Conservation (phyloP, 1,140 invertebrate genomes). For the Orchesella cincta region DNA sequence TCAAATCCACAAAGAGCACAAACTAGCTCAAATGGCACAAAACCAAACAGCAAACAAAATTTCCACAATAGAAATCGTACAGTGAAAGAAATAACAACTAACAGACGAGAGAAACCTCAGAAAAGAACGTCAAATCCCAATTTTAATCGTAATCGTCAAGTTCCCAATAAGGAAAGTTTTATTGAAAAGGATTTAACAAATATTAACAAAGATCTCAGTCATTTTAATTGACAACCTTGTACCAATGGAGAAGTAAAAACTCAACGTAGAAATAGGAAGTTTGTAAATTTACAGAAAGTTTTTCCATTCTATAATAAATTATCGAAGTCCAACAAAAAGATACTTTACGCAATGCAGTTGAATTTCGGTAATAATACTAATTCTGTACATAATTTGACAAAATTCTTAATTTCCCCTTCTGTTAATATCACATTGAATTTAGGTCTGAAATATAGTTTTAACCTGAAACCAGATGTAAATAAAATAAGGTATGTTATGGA, state of each 20-base stretch:
- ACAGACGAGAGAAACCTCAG: no score
- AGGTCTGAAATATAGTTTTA: not conserved
- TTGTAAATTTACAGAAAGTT: not conserved
- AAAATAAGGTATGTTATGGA: not conserved
- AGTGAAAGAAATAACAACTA: not conserved
- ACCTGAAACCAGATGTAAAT: not conserved
- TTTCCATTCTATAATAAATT: not conserved
- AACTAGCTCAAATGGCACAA: no score
- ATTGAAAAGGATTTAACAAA: not conserved
- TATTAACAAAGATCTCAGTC: not conserved
- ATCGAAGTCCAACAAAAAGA: not conserved
- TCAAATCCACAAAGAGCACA: no score
- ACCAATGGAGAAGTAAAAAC: not conserved
- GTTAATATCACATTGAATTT: not conserved
- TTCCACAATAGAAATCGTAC: not conserved
- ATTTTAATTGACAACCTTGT: not conserved
- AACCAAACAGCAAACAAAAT: no score
- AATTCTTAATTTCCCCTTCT: not conserved
- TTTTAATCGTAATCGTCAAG: not conserved
- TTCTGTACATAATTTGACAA: slow-evolving; percentile 15
- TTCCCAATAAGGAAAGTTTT: not conserved
- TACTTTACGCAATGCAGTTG: not conserved
- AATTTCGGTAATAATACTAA: not conserved
- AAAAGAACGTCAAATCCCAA: not conserved
- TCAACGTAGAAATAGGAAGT: not conserved